These are phyloP conservation scores for Scrobipalpa atriplicella DNA, from an alignment of 2,888 invertebrate genomes.

Conservation along the genomic window DNA sequence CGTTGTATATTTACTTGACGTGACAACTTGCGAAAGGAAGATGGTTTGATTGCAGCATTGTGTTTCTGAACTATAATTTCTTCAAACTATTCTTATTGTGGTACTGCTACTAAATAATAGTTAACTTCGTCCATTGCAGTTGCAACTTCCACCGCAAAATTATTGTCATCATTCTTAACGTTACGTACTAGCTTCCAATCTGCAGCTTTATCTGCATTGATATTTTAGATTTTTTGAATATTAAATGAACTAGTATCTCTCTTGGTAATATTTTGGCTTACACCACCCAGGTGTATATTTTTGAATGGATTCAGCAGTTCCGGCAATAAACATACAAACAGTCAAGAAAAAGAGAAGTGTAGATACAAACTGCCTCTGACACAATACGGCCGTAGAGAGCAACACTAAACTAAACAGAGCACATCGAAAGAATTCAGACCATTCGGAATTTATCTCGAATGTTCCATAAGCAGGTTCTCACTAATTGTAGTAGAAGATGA, in stretches of 20 bases:
- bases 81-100: neutral
- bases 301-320: neutral
- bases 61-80: neutral
- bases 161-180: neutral
- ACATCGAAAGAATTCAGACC: slow-evolving; percentile 25
- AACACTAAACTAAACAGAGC: slow-evolving; percentile 38
- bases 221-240: too few species aligned
- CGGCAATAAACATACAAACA: neutral
- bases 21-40: neutral
- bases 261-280: too few species aligned
- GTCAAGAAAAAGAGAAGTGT: neutral
- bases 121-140: neutral
- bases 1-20: neutral
- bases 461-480: neutral
- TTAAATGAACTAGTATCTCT: too few species aligned
- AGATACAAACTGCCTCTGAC: slow-evolving; percentile 8
- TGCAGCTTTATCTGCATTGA: too few species aligned
- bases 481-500: neutral
- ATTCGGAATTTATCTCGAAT: slow-evolving; percentile 13
- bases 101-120: neutral
- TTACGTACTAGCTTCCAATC: too few species aligned
- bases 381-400: slow-evolving; percentile 23
- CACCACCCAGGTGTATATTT: neutral
- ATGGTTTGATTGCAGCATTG: neutral
- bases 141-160: neutral